Conservation (phyloP, 2,888 invertebrate genomes). For the Drepanosiphum platanoidis region DNA sequence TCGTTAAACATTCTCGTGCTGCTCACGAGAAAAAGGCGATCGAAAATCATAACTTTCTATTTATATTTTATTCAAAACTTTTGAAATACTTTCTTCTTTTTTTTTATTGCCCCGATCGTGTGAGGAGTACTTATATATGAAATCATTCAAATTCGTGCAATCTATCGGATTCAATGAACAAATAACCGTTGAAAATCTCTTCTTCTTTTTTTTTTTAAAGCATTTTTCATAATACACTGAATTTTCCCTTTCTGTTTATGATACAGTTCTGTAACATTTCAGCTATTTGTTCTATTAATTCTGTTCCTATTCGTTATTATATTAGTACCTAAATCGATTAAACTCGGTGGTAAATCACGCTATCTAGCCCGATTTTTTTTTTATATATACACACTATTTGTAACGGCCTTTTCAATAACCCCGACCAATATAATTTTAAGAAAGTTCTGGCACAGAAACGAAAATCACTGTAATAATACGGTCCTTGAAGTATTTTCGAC, state of each 20-base stretch:
- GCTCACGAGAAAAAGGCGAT: not conserved
- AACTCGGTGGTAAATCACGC: not conserved
- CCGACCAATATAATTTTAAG: not conserved
- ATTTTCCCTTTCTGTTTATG: too few relatives aligned
- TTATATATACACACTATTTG: not conserved
- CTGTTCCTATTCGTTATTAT: not conserved
- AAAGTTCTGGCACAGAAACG: slow-evolving; percentile 35
- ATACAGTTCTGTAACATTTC: too few relatives aligned
- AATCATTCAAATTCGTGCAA: not conserved
- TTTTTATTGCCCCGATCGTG: too few relatives aligned
- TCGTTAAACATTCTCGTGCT: not conserved
- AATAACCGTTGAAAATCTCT: not conserved
- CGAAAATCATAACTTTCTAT: not conserved
- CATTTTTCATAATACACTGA: too few relatives aligned
- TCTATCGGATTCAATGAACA: not conserved
- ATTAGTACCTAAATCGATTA: not conserved
- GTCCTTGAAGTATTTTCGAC: slow-evolving; percentile 53
- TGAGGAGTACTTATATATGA: not conserved
- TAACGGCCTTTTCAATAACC: not conserved
- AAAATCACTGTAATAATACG: not conserved
- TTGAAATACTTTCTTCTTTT: too few relatives aligned
- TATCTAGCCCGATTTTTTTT: not conserved
- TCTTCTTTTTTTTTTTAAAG: too few relatives aligned
- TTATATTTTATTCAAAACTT: too few relatives aligned
- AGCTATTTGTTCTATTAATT: not conserved